These are phyloP conservation scores for Temnothorax unifasciatus DNA, from an alignment of 2,888 invertebrate genomes.

Conservation along the genomic window DNA sequence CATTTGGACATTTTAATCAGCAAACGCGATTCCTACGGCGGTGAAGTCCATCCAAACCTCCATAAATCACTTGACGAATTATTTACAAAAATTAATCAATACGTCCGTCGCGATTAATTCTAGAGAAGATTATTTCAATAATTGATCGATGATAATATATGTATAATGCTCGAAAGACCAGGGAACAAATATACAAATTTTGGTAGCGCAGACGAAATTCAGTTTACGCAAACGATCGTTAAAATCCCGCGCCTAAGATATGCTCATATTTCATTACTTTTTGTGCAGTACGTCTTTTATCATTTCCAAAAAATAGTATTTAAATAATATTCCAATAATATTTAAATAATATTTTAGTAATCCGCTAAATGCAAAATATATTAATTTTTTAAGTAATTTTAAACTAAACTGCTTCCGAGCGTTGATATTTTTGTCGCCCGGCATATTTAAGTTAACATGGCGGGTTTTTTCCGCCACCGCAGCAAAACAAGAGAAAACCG, in stretches of 20 bases:
- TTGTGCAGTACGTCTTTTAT: not conserved
- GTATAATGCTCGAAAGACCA: slow-evolving; percentile 52
- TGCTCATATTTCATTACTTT: not conserved
- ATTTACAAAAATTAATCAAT: slow-evolving; percentile 77
- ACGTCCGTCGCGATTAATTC: slow-evolving; percentile 61
- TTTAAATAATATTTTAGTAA: slow-evolving; percentile 13
- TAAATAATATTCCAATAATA: slow-evolving; percentile 11
- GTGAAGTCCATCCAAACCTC: slow-evolving; percentile 78
- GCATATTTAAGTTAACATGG: slow-evolving; percentile 10
- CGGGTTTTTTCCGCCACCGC: slow-evolving; percentile 18
- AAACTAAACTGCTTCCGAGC: not conserved
- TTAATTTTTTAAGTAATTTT: slow-evolving; percentile 21
- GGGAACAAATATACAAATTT: slow-evolving; percentile 68
- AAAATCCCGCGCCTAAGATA: slow-evolving; percentile 1
- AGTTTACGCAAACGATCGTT: slow-evolving; percentile 17
- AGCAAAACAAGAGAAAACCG: slow-evolving; percentile 30
- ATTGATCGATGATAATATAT: slow-evolving; percentile 32
- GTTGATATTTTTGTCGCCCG: not conserved
- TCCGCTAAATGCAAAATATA: slow-evolving; percentile 15
- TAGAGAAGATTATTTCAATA: slow-evolving; percentile 48
- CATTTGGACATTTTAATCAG: not conserved
- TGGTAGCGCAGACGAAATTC: not conserved
- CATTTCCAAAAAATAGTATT: slow-evolving; percentile 7
- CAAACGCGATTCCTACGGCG: slow-evolving; percentile 7
- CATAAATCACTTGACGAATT: slow-evolving; percentile 76